phyloP scores from a whole-genome alignment of 2,888 invertebrate species.

The Himalopsyche japonica region DNA sequence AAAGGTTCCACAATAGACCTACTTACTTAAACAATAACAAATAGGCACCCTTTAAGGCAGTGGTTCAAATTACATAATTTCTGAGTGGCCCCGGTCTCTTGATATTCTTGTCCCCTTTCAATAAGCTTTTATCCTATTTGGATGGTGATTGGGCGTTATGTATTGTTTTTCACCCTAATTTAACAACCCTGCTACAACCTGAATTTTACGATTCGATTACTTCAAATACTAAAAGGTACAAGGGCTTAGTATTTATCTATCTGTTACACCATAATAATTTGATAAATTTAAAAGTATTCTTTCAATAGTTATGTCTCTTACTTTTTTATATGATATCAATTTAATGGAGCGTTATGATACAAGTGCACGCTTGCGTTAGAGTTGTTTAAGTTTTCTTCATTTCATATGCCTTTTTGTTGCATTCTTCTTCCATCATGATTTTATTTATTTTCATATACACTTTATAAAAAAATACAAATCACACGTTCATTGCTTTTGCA shows the following conservation, averaged over 20 bases:
- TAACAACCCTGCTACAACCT: neutral
- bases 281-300: too few relatives aligned
- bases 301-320: too few relatives aligned
- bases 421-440: too few relatives aligned
- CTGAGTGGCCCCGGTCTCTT: neutral
- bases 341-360: too few relatives aligned
- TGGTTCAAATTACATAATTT: neutral
- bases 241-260: neutral
- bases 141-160: neutral
- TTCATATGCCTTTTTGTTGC: too few relatives aligned
- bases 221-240: neutral
- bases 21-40: neutral
- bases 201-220: neutral
- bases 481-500: too few relatives aligned
- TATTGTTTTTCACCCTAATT: neutral
- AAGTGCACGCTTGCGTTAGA: too few relatives aligned
- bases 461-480: too few relatives aligned
- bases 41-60: neutral
- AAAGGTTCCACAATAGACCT: neutral
- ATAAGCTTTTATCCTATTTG: neutral
- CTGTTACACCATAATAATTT: neutral
- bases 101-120: neutral
- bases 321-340: too few relatives aligned
- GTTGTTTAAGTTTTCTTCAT: too few relatives aligned
- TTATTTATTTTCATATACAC: too few relatives aligned